Conservation (phyloP, 2,888 invertebrate genomes). For the Tenthredo distinguenda region DNA sequence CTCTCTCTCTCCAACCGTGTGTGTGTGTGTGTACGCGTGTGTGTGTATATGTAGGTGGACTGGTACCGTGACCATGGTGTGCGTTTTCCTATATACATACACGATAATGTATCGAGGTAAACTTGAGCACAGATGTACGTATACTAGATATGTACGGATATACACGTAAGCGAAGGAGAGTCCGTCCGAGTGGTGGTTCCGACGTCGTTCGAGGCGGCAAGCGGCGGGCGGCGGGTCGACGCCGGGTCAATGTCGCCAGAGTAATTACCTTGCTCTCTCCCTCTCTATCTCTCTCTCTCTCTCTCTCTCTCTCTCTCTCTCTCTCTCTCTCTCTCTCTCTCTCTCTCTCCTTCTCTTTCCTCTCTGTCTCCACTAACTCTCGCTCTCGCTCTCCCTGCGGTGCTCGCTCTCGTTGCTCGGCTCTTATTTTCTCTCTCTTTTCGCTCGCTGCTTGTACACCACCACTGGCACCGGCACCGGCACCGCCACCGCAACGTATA, state of each 20-base stretch:
- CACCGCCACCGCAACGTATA: slow-evolving; percentile 9
- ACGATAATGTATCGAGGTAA: slow-evolving; percentile 81
- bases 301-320: slow-evolving; percentile 28
- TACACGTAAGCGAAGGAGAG: slow-evolving; percentile 39
- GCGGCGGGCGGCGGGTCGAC: slow-evolving; percentile 72
- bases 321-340: not conserved
- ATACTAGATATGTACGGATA: slow-evolving; percentile 81
- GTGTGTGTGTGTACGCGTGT: not conserved
- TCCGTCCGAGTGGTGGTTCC: slow-evolving; percentile 61
- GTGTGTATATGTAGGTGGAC: slow-evolving; percentile 9
- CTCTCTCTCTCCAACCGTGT: not conserved
- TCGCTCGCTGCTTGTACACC: not conserved
- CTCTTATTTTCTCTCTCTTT: slow-evolving; percentile 27
- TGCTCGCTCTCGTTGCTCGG: slow-evolving; percentile 25
- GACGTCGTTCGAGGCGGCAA: slow-evolving; percentile 59
- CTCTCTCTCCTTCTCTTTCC: slow-evolving; percentile 39
- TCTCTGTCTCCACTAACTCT: not conserved
- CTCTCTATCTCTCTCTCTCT: slow-evolving; percentile 26
- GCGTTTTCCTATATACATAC: slow-evolving; percentile 34
- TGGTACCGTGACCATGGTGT: not conserved
- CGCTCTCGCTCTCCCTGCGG: slow-evolving; percentile 32
- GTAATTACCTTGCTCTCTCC: slow-evolving; percentile 71
- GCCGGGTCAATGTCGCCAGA: slow-evolving; percentile 76
- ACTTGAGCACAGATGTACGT: slow-evolving; percentile 81
- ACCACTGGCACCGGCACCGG: not conserved